Percentiles rank a stretch among this genome's conserved stretches.
Evolutionary conservation across 2,888 invertebrate species (phyloP).

Genomic region (Gari tellinella): DNA sequence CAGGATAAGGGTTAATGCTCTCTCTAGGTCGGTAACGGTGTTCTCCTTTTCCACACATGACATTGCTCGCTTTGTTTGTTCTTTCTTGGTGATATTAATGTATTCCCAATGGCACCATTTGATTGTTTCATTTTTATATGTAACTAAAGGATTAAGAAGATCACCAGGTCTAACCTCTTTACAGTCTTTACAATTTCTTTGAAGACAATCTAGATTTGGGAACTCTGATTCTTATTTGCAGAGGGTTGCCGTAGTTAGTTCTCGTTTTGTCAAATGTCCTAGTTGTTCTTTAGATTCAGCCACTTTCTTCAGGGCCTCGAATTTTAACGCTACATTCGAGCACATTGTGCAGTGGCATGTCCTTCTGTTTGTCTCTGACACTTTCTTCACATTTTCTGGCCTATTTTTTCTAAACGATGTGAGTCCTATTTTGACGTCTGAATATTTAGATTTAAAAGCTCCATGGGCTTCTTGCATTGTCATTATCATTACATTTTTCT

Average conservation of each 20-base stretch:
- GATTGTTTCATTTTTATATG: too few relatives aligned
- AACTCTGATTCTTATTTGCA: too few relatives aligned
- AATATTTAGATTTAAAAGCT: conserved; percentile 32
- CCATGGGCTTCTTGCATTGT: conserved; percentile 45
- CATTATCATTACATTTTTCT: conserved; percentile 53
- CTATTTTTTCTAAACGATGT: conserved; percentile 41
- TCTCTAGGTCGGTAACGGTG: too few relatives aligned
- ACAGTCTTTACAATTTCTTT: conserved; percentile 36
- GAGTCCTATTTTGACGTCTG: conserved; percentile 37
- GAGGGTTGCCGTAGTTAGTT: too few relatives aligned
- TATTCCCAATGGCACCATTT: conserved; percentile 38
- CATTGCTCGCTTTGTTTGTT: conserved; percentile 12
- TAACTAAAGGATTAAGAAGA: conserved; percentile 20
- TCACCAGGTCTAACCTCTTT: conserved; percentile 5
- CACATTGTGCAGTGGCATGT: conserved; percentile 38
- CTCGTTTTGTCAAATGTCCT: too few relatives aligned
- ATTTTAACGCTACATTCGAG: conserved; percentile 41
- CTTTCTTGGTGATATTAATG: conserved; percentile 27
- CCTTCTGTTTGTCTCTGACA: conserved; percentile 38
- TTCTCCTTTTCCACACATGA: conserved; percentile 29
- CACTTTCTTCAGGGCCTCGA: conserved; percentile 25
- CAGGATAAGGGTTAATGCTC: too few relatives aligned
- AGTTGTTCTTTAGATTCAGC: too few relatives aligned
- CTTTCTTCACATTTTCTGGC: conserved; percentile 36
- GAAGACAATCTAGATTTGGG: conserved; percentile 33